Evolutionary conservation across 2,888 invertebrate genomes (phyloP).

Genomic region (Standfussiana lucernea): DNA sequence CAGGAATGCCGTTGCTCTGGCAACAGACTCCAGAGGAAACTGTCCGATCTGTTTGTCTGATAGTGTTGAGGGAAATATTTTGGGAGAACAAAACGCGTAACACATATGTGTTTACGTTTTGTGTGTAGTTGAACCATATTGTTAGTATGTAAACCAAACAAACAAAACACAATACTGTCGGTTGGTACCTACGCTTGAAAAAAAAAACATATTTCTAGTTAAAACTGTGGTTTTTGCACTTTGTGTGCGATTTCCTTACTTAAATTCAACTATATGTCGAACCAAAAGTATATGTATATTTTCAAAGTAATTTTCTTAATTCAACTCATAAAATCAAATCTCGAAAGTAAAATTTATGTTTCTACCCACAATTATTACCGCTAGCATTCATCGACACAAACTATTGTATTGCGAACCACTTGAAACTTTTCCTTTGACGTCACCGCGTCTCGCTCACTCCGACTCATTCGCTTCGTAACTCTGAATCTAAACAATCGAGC

Average conservation of each 20-base stretch:
- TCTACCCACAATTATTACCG: conserved; percentile 68
- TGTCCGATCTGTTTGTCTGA: conserved; percentile 43
- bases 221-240: not conserved
- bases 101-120: conserved; percentile 9
- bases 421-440: conserved; percentile 85
- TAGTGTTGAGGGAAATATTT: conserved; percentile 38
- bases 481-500: conserved; percentile 79
- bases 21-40: conserved; percentile 70
- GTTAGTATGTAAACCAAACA: too few relatives aligned
- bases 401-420: conserved; percentile 79
- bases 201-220: too few relatives aligned
- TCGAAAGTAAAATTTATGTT: conserved; percentile 45
- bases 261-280: too few relatives aligned
- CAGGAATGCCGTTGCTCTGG: conserved; percentile 75
- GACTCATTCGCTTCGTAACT: conserved; percentile 69
- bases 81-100: too few relatives aligned
- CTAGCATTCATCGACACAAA: conserved; percentile 75
- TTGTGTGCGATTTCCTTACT: too few relatives aligned
- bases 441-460: conserved; percentile 48
- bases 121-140: not conserved
- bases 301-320: not conserved
- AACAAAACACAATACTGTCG: too few relatives aligned
- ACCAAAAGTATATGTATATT: not conserved
- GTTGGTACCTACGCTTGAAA: too few relatives aligned
- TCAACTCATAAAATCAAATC: conserved; percentile 15